Evolutionary conservation across 2,113 vertebrate genomes (phyloP), one percentile per base, ranked within the genome.

Genomic region (Indicator maculatus): DNA sequence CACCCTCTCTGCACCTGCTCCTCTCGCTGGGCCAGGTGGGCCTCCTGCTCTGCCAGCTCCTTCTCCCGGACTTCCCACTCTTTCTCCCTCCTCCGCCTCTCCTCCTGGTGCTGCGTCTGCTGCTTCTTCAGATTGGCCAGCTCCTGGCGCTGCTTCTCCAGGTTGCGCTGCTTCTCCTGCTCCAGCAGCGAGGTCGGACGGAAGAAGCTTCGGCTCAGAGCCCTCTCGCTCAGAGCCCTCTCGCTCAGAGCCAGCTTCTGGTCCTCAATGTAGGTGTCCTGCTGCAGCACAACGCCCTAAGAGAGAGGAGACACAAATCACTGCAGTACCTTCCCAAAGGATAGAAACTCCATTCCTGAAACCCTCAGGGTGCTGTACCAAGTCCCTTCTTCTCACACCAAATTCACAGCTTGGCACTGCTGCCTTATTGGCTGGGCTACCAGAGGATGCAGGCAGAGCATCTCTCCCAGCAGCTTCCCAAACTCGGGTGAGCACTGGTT

Each of bases 161-260:
- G 96, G 97, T 98, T 99, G 83, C 99, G 98, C 97, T 99, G 99
- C 97, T 99, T 99, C 97, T 99, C 99, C 97, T 99, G 99, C 92
- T 99, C 99, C 6, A 99, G 97, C 91, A 99, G 98, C 0, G 99
- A 99, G 87, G 97, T 96, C 24, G 98, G 98, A 18, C 99, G 98
- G 4, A 98, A 98, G 12, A 94, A 86, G 44, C 97, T 93, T 13
- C 99, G 97, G 0, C 96, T 97, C 14, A 97, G 89, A 6, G 97
- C 97, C 55, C 98, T 97, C 97, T 99, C 98, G 0, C 96, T 97
- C 13, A 97, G 89, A 6, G 96, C 97, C 53, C 98, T 97, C 97
- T 99, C 98, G 0, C 89, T 98, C 93, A 99, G 97, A 77, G 98
- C 97, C 96, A 99, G 98, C 66, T 98, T 99, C 98, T 99, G 99